Evolutionary conservation across 2,888 invertebrate genomes (phyloP).

Genomic region (Terebella lapidaria): DNA sequence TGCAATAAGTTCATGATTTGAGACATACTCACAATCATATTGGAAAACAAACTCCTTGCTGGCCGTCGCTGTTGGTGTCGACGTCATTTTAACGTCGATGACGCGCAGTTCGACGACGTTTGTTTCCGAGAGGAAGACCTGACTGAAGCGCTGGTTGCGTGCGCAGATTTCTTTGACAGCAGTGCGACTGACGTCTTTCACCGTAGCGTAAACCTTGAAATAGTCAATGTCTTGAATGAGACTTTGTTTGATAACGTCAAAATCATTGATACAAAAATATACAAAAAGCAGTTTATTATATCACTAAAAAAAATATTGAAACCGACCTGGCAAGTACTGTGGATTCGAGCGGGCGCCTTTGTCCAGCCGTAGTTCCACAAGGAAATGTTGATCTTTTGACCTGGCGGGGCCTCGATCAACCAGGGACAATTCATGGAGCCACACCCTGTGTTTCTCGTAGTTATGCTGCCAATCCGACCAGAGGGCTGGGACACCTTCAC

Average conservation of each 20-base stretch:
- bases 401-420: background rate
- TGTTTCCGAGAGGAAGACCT: background rate
- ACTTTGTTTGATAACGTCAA: no score
- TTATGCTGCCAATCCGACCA: background rate
- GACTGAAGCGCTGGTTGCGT: background rate
- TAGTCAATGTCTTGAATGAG: no score
- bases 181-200: background rate
- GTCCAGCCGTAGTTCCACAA: background rate
- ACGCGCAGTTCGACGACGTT: background rate
- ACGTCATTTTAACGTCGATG: no score
- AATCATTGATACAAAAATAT: no score
- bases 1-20: no score
- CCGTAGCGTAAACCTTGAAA: background rate
- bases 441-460: background rate
- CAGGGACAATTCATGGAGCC: background rate
- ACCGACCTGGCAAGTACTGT: background rate
- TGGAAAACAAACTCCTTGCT: background rate
- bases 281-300: no score
- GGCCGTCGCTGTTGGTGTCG: background rate
- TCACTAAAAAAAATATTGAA: no score
- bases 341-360: background rate
- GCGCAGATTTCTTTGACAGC: background rate
- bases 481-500: background rate
- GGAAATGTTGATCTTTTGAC: background rate
- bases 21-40: background rate